These are phyloP conservation scores for Sinotaia quadrata DNA, from an alignment of 2,888 invertebrate species.

Conservation along the genomic window DNA sequence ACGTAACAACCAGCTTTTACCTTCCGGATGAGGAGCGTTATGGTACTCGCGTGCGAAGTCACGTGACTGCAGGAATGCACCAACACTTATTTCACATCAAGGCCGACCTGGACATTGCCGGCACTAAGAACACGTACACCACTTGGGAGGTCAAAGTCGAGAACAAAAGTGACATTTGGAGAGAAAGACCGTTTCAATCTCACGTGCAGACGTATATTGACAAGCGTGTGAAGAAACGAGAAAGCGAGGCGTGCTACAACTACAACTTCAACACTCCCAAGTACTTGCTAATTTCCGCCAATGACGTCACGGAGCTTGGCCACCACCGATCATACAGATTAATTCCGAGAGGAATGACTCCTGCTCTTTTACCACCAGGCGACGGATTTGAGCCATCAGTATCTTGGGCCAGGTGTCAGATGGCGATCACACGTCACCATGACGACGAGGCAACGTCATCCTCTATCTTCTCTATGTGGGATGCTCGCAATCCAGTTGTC, in stretches of 20 bases:
- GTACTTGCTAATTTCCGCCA: conserved; percentile 55
- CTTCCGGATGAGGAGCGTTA: conserved; percentile 51
- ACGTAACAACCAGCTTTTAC: conserved; percentile 56
- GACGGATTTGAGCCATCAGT: conserved; percentile 57
- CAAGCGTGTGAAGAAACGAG: conserved; percentile 46
- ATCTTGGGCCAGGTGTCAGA: conserved; percentile 62
- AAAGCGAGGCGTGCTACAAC: conserved; percentile 52
- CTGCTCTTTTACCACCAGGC: conserved; percentile 52
- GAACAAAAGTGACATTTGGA: conserved; percentile 51
- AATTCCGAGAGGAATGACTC: conserved; percentile 52
- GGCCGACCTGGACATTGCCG: conserved; percentile 65
- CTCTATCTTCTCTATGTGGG: conserved; percentile 65
- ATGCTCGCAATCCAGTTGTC: conserved; percentile 60
- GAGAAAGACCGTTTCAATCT: conserved; percentile 28
- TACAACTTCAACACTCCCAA: conserved; percentile 64
- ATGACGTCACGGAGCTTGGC: conserved; percentile 41
- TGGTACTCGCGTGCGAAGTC: conserved; percentile 49
- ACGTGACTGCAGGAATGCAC: conserved; percentile 59
- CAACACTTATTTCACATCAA: conserved; percentile 66
- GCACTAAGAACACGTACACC: conserved; percentile 59
- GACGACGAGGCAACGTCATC: conserved; percentile 61
- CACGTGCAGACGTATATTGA: conserved; percentile 50
- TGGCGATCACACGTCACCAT: conserved; percentile 59
- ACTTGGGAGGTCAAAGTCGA: conserved; percentile 54
- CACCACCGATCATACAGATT: conserved; percentile 57